phyloP scores from a whole-genome alignment of 2,888 invertebrate species.

The Drosophila crucigera region DNA sequence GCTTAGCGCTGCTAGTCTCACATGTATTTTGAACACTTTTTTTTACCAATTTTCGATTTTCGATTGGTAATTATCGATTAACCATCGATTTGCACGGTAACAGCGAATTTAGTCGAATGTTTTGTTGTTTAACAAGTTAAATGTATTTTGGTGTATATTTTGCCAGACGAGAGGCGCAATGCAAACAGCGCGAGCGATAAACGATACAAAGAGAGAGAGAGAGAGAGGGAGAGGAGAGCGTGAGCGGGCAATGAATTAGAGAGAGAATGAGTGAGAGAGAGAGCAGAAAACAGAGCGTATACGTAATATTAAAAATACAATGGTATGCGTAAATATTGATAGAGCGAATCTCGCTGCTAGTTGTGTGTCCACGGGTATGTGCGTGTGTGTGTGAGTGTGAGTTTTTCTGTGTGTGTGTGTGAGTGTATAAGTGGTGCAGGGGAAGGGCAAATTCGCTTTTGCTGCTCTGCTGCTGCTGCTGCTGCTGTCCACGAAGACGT shows the following conservation, averaged over 20 bases:
- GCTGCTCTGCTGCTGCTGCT: constrained; percentile 42
- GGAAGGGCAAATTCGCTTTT: constrained; percentile 70
- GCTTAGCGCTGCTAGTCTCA: constrained; percentile 64
- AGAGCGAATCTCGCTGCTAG: constrained; percentile 57
- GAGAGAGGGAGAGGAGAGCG: constrained; percentile 7
- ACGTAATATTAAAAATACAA: constrained; percentile 75
- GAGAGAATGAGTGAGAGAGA: constrained; percentile 16
- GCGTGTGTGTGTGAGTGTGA: constrained; percentile 25
- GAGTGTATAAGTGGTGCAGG: constrained; percentile 34
- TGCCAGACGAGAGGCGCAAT: constrained; percentile 23
- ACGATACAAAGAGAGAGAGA: background rate
- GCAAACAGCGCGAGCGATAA: constrained; percentile 18
- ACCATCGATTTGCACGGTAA: constrained; percentile 12
- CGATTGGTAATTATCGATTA: constrained; percentile 38
- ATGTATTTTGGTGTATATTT: constrained; percentile 46
- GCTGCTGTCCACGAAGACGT: constrained; percentile 66
- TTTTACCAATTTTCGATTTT: constrained; percentile 52
- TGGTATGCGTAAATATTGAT: constrained; percentile 79
- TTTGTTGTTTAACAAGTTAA: constrained; percentile 40
- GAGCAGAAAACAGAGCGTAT: constrained; percentile 56
- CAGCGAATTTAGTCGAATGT: constrained; percentile 1
- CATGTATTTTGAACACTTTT: constrained; percentile 70
- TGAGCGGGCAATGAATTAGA: constrained; percentile 1
- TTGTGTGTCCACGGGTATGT: constrained; percentile 8
- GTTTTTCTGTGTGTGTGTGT: constrained; percentile 14